These are phyloP conservation scores for Antennarius maculatus DNA, from an alignment of 2,797 vertebrate genomes.

Conservation along the genomic window DNA sequence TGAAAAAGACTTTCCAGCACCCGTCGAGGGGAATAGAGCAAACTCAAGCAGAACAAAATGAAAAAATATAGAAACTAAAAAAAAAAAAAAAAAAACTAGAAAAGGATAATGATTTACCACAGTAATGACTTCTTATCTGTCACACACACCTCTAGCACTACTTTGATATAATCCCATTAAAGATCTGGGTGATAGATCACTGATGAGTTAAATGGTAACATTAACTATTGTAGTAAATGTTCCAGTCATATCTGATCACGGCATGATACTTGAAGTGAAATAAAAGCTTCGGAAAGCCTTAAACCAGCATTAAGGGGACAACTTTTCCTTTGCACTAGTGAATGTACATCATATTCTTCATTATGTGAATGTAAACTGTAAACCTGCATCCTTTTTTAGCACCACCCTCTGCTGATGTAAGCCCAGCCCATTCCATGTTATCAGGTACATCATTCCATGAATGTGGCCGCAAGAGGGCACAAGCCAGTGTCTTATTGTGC, in stretches of 20 bases:
- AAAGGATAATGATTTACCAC: conserved; percentile 39
- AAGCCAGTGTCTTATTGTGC: no score
- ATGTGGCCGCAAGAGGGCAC: no score
- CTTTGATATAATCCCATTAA: conserved; percentile 26
- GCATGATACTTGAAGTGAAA: conserved; percentile 15
- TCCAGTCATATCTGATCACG: conserved; percentile 10
- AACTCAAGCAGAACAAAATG: conserved; percentile 60
- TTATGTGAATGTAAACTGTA: no score
- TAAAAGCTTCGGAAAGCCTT: not conserved
- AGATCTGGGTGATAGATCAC: conserved; percentile 26
- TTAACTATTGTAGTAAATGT: conserved; percentile 14
- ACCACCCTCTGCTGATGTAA: no score
- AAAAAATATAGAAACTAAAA: conserved; percentile 34
- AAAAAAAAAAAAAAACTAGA: conserved; percentile 24
- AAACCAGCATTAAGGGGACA: not conserved
- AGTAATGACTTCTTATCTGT: conserved; percentile 34
- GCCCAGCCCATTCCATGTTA: no score
- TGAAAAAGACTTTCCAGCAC: conserved; percentile 50
- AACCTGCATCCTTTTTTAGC: no score
- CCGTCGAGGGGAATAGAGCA: conserved; percentile 40
- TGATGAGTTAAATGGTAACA: conserved; percentile 15
- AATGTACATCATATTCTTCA: no score
- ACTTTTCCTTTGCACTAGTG: not conserved
- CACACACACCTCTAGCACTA: conserved; percentile 24
- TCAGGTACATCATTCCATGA: no score